Evolutionary conservation across 2,113 vertebrate species (phyloP), one percentile per base, ranked within the genome.

Genomic region (Upupa epops): DNA sequence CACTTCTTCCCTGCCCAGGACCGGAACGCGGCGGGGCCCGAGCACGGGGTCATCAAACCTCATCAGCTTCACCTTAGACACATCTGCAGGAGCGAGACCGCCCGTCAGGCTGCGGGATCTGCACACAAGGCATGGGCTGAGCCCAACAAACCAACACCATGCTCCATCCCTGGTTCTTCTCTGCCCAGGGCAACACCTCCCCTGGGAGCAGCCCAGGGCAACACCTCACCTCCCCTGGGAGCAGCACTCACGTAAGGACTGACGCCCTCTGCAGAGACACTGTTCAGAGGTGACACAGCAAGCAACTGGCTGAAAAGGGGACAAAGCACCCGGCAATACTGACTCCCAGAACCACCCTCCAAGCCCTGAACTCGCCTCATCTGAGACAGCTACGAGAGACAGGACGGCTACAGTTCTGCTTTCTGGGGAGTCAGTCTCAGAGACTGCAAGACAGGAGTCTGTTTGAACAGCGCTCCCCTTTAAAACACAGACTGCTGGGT

Each of bases 31-130:
- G 51, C 99, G 98, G 2, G 99, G 98, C 20, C 99, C 99, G 9
- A 98, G 93, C 19, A 98, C 15, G 0, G 99, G 99, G 66, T 99
- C 99, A 77, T 99, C 98, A 84, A 98, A 99, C 78, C 99, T 97
- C 99, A 99, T 99, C 96, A 99, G 96, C 96, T 99, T 99, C 97
- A 99, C 99, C 93, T 97, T 98, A 17, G 98, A 98, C 83, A 97
- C 96, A 92, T 98, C 98, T 98, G 92, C 32, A 93, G n/a, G 21
- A 36, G 63, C 66, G 91, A 66, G 54, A 61, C 18, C 1, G 49
- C 78, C 17, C 20, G n/a, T 89, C 18, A 90, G 73, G 51, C 52
- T 36, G 6, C 0, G 0, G 58, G 29, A 18, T 19, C 70, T 11
- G 42, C 6, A 24, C 54, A 29, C 26, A 12, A 32, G 26, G 59